These are phyloP conservation scores for Prinia subflava DNA, from an alignment of 2,113 vertebrate species.

Conservation along the genomic window DNA sequence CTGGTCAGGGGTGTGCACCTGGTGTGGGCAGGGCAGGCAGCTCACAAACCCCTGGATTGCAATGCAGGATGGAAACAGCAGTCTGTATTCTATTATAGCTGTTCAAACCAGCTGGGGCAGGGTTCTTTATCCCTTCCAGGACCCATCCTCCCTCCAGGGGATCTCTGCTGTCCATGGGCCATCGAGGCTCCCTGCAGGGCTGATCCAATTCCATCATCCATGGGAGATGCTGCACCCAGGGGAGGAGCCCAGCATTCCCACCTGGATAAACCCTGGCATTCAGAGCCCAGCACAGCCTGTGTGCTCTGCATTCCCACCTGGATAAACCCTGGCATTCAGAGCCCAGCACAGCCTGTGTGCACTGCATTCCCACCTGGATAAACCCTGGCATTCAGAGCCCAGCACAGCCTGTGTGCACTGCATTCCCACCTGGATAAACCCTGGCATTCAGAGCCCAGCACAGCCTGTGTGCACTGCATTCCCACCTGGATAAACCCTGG, in stretches of 20 bases:
- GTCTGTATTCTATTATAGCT: neutral
- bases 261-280: no score
- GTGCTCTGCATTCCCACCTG: neutral
- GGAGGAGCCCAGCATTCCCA: neutral
- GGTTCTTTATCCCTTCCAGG: neutral
- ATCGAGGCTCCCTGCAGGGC: neutral
- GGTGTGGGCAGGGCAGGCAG: neutral
- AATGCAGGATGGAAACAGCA: neutral
- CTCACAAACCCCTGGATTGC: neutral
- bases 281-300: neutral
- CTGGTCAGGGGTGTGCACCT: neutral
- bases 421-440: no score
- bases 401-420: neutral
- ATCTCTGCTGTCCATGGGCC: neutral
- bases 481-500: no score
- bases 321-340: no score
- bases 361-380: no score
- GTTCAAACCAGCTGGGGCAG: no score
- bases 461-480: no score
- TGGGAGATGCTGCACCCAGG: neutral
- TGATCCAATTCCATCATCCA: no score
- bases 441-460: no score
- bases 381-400: no score
- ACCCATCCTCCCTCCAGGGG: neutral
- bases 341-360: no score